Conservation (phyloP, 2,113 vertebrate genomes). For the Arvicanthis niloticus region DNA sequence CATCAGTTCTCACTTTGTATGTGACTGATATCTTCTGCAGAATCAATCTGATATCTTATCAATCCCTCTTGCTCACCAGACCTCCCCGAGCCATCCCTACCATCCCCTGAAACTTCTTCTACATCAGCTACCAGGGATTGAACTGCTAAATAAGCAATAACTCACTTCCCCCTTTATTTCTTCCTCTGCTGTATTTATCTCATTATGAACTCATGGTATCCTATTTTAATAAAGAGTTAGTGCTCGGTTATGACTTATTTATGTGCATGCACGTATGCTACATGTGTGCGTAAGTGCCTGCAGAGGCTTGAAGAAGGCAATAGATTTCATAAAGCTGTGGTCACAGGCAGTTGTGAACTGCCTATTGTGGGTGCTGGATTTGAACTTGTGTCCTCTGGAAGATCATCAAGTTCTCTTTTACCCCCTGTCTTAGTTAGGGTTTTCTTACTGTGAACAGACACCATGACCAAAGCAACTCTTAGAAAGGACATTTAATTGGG, state of each 20-base stretch:
- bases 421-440: too few species aligned
- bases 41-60: neutral
- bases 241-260: neutral
- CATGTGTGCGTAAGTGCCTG: neutral
- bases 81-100: neutral
- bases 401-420: neutral
- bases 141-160: neutral
- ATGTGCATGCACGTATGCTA: neutral
- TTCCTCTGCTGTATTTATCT: neutral
- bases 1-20: neutral
- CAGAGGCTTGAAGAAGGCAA: neutral
- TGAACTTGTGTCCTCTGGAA: neutral
- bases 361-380: neutral
- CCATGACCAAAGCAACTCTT: too few species aligned
- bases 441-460: too few species aligned
- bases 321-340: neutral
- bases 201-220: neutral
- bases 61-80: neutral
- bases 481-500: too few species aligned
- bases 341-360: neutral
- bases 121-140: neutral
- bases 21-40: neutral
- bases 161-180: neutral
- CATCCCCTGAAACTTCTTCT: neutral
- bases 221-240: neutral